Evolutionary conservation across 2,113 vertebrate genomes (phyloP), one percentile per base, ranked within the genome.

Genomic region (Lucifuga dentata): DNA sequence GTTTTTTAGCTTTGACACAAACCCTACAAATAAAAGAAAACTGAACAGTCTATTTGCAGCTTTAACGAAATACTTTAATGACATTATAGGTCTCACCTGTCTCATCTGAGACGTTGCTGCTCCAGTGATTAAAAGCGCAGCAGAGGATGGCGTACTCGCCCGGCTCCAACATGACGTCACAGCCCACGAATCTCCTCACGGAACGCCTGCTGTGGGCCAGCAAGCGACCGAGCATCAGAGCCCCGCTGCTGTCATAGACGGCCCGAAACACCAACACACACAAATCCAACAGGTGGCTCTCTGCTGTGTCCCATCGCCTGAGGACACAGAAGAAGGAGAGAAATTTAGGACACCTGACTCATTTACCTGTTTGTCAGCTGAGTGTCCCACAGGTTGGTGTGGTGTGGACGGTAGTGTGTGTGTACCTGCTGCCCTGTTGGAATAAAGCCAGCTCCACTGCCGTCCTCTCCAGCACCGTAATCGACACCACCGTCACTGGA

Each of bases 121-220:
- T 88, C 96, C 96, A 97, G 92, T 98, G 96, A 92, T 98, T 98
- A 84, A 98, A 98, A 71, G 96, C 96, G 61, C 95, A 96, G 93
- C 96, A 96, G 59, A 97, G 95, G 0, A 96, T 96, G 0, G 94
- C 96, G 0, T 98, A 98, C 29, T 98, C 95, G 12, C 96, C 96
- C 0, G 96, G 96, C 87, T 97, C 96, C 92, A 98, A 92, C 96
- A 98, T 97, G 19, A 96, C 90, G 0, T 97, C 95, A 0, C 96
- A 98, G 85, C 95, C 95, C 63, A 98, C 96, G 0, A 98, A 98
- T 86, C 96, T 96, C 90, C 96, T 95, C 38, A 98, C 96, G 0
- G 95, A 95, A 1, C 96, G 92, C 40, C 95, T 95, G 90, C 96
- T 98, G 92, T 98, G 96, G 0, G 95, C 95, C 83, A 98, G 90